These are phyloP conservation scores for Hemibagrus wyckioides DNA, from an alignment of 2,113 vertebrate genomes.

Conservation along the genomic window DNA sequence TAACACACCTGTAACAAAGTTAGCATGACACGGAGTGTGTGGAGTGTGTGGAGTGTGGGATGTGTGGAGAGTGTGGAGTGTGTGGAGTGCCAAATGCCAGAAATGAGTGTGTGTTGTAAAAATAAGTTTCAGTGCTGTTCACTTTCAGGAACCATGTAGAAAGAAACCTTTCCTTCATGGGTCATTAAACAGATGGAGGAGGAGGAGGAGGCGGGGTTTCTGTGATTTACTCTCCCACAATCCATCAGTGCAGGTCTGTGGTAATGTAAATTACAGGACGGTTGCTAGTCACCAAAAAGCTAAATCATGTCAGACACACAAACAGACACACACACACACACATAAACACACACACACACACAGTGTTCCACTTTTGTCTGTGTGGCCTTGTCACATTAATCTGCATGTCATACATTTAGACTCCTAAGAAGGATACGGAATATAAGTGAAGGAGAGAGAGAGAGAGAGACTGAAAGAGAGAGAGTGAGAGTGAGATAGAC, in stretches of 20 bases:
- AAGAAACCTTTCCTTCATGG: background rate
- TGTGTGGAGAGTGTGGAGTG: no score
- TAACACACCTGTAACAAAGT: no score
- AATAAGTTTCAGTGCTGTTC: background rate
- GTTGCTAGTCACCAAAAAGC: background rate
- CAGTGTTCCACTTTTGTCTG: background rate
- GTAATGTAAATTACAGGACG: background rate
- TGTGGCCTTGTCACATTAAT: background rate
- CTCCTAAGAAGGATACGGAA: background rate
- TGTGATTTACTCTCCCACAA: background rate
- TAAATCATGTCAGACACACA: background rate
- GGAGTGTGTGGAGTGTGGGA: no score
- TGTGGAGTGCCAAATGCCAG: no score
- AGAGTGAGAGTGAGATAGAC: background rate
- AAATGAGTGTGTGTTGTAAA: background rate
- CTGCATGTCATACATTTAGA: background rate
- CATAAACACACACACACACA: background rate
- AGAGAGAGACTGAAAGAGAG: background rate
- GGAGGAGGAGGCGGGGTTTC: background rate
- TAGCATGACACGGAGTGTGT: background rate
- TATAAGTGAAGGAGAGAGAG: background rate
- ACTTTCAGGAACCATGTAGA: background rate
- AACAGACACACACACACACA: background rate
- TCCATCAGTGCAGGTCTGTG: conserved; percentile 1
- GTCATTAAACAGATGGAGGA: background rate